Evolutionary conservation across 2,888 invertebrate species (phyloP), one percentile per base, ranked within the genome.

Genomic region (Pachycephus smyrnensis): DNA sequence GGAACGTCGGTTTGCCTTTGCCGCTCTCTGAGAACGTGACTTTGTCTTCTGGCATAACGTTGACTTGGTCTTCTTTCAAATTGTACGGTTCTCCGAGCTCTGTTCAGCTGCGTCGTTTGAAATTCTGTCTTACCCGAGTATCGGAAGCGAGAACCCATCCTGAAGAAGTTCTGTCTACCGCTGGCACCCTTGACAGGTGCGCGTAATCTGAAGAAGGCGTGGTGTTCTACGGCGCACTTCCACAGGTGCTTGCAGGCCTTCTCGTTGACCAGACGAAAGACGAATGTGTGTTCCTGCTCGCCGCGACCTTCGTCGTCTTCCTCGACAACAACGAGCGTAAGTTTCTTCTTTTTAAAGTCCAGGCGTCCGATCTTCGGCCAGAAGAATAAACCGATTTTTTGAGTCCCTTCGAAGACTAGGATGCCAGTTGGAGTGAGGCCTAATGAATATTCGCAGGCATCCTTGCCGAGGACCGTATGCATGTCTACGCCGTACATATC

Each of bases 181-280:
- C 96, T 96, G 4, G 97, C 96, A 1, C 97, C 96, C 91, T 97
- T 97, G 0, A 97, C 96, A 1, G 97, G 97, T 68, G 96, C 97
- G 83, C 97, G 95, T 77, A 99, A 93, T 82, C 99, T 95, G 94
- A 99, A 99, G 93, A 99, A 99, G 1, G 99, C 97, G 93, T 99
- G 99, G 93, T 99, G 98, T 92, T 99, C 99, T 0, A 99, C 97
- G 36, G 99, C 99, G 93, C 99, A 99, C 92, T 99, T 99, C 99
- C 99, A 99, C 83, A 99, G 93, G 92, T 99, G 99, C 92, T 99
- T 99, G 91, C 99, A 98, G 1, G 99, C 99, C 92, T 99, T 99
- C 91, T 99, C 98, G 91, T 98, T 99, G 85, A 97, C 96, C 84
- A 99, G 93, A 79, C 97, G 94, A 92, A 99, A 99, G 6, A 99